phyloP scores from a whole-genome alignment of 2,797 vertebrate species.

The Merluccius polli region DNA sequence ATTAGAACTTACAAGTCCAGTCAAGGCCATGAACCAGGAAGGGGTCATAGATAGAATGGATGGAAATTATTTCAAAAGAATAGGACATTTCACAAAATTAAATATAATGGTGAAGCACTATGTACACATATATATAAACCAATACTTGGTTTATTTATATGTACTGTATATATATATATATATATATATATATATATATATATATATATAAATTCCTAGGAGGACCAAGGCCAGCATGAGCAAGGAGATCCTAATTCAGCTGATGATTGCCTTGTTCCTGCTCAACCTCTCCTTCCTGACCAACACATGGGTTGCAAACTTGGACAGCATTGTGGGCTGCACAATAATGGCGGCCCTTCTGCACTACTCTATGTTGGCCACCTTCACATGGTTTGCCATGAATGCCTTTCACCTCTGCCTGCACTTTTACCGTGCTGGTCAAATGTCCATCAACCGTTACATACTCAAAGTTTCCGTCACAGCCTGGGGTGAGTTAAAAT shows the following conservation, averaged over 20 bases:
- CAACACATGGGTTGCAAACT: constrained; percentile 49
- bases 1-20: too few relatives aligned
- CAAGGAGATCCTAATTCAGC: constrained; percentile 59
- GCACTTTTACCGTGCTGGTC: constrained; percentile 45
- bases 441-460: constrained; percentile 41
- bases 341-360: constrained; percentile 55
- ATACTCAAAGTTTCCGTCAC: constrained; percentile 54
- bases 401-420: constrained; percentile 69
- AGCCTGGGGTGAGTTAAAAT: constrained; percentile 63
- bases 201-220: constrained; percentile 36
- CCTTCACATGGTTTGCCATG: constrained; percentile 68
- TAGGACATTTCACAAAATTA: too few relatives aligned
- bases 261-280: constrained; percentile 60
- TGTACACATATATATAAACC: neutral
- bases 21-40: too few relatives aligned
- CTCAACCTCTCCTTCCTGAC: constrained; percentile 66
- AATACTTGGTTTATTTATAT: too few relatives aligned
- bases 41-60: too few relatives aligned
- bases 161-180: neutral
- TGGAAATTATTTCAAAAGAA: too few relatives aligned
- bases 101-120: too few relatives aligned
- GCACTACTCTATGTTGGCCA: constrained; percentile 69
- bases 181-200: neutral
- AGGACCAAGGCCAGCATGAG: constrained; percentile 29
- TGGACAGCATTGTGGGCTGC: constrained; percentile 34